phyloP scores from a whole-genome alignment of 2,113 vertebrate genomes.

The Romanogobio albipinnatus region DNA sequence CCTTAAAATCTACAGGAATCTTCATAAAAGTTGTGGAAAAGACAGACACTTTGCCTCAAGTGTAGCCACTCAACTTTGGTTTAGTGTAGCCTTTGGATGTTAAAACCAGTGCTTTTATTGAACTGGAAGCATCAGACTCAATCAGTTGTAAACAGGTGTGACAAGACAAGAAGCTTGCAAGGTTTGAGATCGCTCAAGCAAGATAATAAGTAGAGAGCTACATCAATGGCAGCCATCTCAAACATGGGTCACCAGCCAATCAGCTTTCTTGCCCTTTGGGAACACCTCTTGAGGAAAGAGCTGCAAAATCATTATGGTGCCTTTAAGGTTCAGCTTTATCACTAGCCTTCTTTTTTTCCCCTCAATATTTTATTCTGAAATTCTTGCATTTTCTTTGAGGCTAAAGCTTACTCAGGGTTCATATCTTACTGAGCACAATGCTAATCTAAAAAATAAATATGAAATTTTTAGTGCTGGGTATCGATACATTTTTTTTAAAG shows the following conservation, averaged over 20 bases:
- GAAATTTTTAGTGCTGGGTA: neutral
- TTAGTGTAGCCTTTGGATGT: slow-evolving; percentile 5
- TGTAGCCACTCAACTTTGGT: too few relatives aligned
- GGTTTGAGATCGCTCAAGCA: slow-evolving; percentile 16
- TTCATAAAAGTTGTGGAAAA: neutral
- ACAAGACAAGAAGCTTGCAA: slow-evolving; percentile 27
- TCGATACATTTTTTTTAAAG: too few relatives aligned
- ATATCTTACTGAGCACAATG: neutral
- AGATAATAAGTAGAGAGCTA: neutral
- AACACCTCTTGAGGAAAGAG: neutral
- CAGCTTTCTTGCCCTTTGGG: neutral
- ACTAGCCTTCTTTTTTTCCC: neutral
- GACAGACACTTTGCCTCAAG: neutral
- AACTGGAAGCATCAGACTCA: slow-evolving; percentile 27
- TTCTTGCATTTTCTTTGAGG: neutral
- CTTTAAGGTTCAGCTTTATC: neutral
- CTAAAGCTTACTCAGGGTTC: neutral
- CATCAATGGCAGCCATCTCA: neutral
- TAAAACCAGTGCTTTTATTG: slow-evolving; percentile 13
- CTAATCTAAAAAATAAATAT: neutral
- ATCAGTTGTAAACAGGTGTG: slow-evolving; percentile 34
- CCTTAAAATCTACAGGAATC: neutral
- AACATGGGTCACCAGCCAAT: slow-evolving; percentile 6
- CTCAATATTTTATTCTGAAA: neutral
- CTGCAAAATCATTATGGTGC: neutral